Conservation (phyloP, 2,797 vertebrate genomes). For the Pseudopleuronectes americanus region DNA sequence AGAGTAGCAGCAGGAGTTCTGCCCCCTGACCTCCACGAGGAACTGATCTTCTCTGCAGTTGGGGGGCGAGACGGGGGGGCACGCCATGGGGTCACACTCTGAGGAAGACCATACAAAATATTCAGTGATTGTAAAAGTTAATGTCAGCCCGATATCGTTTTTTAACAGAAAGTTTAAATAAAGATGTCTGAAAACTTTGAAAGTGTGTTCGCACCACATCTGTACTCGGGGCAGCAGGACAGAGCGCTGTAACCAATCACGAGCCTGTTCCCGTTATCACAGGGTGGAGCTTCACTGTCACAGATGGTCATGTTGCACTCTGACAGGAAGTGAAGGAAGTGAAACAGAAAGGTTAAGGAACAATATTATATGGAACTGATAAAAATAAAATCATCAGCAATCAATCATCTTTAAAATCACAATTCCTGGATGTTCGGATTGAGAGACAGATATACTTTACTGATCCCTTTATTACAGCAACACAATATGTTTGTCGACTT, state of each 20-base stretch:
- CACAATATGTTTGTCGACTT: too few species aligned
- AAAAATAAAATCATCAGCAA: too few species aligned
- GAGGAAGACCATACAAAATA: slow-evolving; percentile 48
- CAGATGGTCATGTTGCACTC: slow-evolving; percentile 95
- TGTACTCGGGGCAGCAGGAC: slow-evolving; percentile 96
- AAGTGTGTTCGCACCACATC: slow-evolving; percentile 88
- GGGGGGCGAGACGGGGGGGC: slow-evolving; percentile 83
- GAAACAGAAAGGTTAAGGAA: too few species aligned
- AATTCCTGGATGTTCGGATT: not conserved
- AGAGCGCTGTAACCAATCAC: slow-evolving; percentile 86
- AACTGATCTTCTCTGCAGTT: slow-evolving; percentile 95
- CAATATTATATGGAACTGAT: too few species aligned
- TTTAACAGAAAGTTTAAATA: not conserved
- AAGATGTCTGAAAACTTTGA: not conserved
- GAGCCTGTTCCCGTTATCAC: slow-evolving; percentile 88
- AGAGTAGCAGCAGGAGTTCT: slow-evolving; percentile 92
- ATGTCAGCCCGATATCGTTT: not conserved
- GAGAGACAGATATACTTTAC: too few species aligned
- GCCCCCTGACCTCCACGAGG: slow-evolving; percentile 90
- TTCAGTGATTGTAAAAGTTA: slow-evolving; percentile 19
- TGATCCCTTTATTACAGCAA: too few species aligned
- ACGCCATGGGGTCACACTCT: slow-evolving; percentile 93
- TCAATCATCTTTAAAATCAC: not conserved
- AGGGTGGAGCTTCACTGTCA: slow-evolving; percentile 85
- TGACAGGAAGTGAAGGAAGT: slow-evolving; percentile 58